phyloP scores from a whole-genome alignment of 2,888 invertebrate species.

The Tachina lurida region DNA sequence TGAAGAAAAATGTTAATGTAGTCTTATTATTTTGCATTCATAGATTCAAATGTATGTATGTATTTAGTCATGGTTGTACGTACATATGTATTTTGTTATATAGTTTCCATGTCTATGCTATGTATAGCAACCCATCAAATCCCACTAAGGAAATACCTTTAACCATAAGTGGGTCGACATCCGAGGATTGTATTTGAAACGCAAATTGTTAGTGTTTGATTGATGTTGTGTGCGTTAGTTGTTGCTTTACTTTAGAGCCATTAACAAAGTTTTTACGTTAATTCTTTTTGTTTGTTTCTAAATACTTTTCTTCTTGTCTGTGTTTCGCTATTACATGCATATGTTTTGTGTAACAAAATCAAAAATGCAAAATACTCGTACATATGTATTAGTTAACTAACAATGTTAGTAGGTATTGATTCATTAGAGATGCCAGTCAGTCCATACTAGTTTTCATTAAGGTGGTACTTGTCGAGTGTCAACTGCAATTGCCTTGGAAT shows the following conservation, averaged over 20 bases:
- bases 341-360: constrained; percentile 29
- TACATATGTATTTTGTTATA: background rate
- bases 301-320: constrained; percentile 21
- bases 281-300: constrained; percentile 22
- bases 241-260: constrained; percentile 31
- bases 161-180: constrained; percentile 65
- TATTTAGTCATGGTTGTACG: constrained; percentile 6
- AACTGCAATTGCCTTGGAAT: background rate
- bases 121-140: constrained; percentile 41
- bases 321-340: constrained; percentile 32
- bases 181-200: constrained; percentile 54
- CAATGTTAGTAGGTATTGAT: constrained; percentile 45
- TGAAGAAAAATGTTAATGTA: constrained; percentile 14
- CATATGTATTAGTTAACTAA: constrained; percentile 40
- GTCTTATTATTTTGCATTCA: background rate
- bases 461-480: background rate
- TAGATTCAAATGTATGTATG: background rate
- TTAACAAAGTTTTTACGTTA: constrained; percentile 39
- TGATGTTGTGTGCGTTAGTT: background rate
- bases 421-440: background rate
- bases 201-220: constrained; percentile 6
- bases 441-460: background rate
- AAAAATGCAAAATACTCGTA: constrained; percentile 56
- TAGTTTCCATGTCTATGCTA: constrained; percentile 8
- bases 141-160: constrained; percentile 67